These are phyloP conservation scores for Drosophila albomicans DNA, from an alignment of 1,140 invertebrate species.

Conservation along the genomic window DNA sequence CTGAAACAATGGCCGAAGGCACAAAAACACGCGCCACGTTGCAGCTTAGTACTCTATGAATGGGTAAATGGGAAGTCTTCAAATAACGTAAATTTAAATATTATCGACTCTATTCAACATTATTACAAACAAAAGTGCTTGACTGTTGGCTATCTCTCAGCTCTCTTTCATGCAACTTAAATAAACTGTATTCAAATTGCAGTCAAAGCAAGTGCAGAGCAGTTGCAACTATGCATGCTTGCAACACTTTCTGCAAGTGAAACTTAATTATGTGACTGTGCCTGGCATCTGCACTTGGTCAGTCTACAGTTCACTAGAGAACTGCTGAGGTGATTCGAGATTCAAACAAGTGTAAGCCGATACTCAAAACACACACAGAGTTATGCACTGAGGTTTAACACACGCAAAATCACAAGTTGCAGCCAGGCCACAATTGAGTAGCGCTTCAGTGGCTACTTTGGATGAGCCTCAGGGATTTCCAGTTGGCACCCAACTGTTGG, in stretches of 20 bases:
- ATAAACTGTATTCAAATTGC: not conserved
- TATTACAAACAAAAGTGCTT: not conserved
- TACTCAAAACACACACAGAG: conserved; percentile 8
- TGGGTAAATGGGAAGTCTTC: not conserved
- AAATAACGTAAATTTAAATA: too few species aligned
- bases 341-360: not conserved
- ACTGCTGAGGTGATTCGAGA: not conserved
- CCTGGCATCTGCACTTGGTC: not conserved
- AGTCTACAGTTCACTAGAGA: not conserved
- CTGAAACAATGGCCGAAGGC: conserved; percentile 16
- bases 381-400: conserved; percentile 27
- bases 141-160: not conserved
- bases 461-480: conserved; percentile 43
- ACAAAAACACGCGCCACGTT: not conserved
- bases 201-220: not conserved
- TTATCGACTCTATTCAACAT: not conserved
- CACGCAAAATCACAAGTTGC: conserved; percentile 28
- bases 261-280: conserved; percentile 32
- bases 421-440: conserved; percentile 23
- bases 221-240: not conserved
- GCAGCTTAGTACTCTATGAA: not conserved
- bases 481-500: conserved; percentile 18
- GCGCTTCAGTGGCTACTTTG: conserved; percentile 38
- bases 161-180: not conserved
- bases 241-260: not conserved